These are phyloP conservation scores for Phaenicophaeus curvirostris DNA, from an alignment of 2,797 vertebrate genomes.

Conservation along the genomic window DNA sequence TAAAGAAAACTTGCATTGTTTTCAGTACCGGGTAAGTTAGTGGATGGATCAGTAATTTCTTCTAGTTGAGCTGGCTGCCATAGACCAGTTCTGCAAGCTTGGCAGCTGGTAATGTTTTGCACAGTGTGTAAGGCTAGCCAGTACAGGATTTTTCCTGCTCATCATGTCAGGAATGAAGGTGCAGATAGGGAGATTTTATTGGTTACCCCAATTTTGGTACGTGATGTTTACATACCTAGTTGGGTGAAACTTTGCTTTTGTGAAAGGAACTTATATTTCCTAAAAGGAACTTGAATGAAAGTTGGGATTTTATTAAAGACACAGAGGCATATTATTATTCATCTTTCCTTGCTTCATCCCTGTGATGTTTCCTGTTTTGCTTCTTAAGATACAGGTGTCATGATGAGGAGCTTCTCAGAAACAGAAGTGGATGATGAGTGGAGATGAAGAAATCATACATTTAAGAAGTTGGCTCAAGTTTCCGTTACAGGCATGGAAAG, in stretches of 20 bases:
- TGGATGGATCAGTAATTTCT: slow-evolving; percentile 18
- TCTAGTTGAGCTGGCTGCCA: not conserved
- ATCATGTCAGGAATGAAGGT: not conserved
- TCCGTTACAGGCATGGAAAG: slow-evolving; percentile 69
- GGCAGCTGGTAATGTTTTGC: not conserved
- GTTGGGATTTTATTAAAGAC: slow-evolving; percentile 70
- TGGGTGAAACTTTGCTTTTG: not conserved
- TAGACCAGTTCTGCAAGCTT: slow-evolving; percentile 13
- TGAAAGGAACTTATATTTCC: slow-evolving; percentile 33
- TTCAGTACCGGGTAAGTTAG: not conserved
- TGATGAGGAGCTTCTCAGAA: slow-evolving; percentile 72
- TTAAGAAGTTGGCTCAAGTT: slow-evolving; percentile 72
- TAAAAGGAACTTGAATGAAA: slow-evolving; percentile 58
- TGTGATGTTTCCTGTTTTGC: slow-evolving; percentile 76
- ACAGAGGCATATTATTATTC: slow-evolving; percentile 67
- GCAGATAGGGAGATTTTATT: not conserved
- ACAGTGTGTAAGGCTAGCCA: not conserved
- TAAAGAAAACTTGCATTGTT: slow-evolving; percentile 7
- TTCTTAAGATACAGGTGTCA: slow-evolving; percentile 77
- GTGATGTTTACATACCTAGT: not conserved
- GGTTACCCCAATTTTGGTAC: not conserved
- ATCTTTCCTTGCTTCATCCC: slow-evolving; percentile 69
- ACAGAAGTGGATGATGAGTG: slow-evolving; percentile 73
- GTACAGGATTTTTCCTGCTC: not conserved
- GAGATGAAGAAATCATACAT: slow-evolving; percentile 73